Conservation (phyloP, 2,113 vertebrate genomes). For the Naja naja region DNA sequence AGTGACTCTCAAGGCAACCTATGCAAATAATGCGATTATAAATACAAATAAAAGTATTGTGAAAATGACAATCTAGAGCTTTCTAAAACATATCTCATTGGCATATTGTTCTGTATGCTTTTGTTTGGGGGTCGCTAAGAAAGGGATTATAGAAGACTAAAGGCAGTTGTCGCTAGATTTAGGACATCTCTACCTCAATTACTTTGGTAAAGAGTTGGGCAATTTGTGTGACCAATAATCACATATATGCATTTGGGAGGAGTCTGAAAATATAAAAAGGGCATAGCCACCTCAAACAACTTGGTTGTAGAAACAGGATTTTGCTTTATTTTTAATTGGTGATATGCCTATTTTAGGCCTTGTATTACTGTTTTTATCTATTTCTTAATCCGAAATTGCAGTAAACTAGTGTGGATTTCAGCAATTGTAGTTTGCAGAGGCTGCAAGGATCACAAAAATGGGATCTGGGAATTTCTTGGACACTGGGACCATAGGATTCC, state of each 20-base stretch:
- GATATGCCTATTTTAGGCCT: not conserved
- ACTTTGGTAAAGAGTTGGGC: not conserved
- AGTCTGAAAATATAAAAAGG: not conserved
- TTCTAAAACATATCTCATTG: not conserved
- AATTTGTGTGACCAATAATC: not conserved
- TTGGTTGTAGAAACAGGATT: not conserved
- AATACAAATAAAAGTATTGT: not conserved
- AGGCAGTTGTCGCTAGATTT: not conserved
- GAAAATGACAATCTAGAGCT: not conserved
- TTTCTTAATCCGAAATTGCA: not conserved
- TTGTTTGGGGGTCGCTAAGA: not conserved
- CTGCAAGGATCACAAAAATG: not conserved
- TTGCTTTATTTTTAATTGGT: not conserved
- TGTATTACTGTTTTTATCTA: not conserved
- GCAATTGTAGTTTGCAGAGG: not conserved
- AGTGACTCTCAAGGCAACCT: not conserved
- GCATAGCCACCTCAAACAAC: not conserved
- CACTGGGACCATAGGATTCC: not conserved
- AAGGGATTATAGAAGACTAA: not conserved
- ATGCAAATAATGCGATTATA: slow-evolving; percentile 1
- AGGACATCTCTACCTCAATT: not conserved
- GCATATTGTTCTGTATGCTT: not conserved
- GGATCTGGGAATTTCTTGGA: not conserved
- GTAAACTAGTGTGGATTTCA: not conserved
- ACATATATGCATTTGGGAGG: not conserved